Evolutionary conservation across 1,140 invertebrate species (phyloP).

Genomic region (Zeugodacus cucurbitae): DNA sequence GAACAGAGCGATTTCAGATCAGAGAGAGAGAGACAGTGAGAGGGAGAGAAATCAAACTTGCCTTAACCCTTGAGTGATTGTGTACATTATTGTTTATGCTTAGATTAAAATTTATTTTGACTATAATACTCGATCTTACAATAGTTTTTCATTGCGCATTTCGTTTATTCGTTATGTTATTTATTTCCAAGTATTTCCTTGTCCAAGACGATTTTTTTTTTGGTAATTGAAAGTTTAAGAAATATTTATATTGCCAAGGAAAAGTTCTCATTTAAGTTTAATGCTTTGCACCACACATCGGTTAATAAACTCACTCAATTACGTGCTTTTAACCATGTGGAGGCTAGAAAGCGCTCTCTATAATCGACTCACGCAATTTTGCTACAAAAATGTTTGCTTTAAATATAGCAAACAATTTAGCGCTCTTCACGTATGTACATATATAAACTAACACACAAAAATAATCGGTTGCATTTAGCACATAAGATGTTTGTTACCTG

Average conservation of each 20-base stretch:
- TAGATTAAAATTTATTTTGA: no score
- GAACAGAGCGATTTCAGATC: no score
- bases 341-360: not conserved
- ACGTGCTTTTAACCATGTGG: not conserved
- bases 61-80: not conserved
- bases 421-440: not conserved
- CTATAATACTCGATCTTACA: no score
- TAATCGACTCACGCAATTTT: not conserved
- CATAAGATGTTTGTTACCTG: no score
- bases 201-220: no score
- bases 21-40: not conserved
- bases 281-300: not conserved
- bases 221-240: no score
- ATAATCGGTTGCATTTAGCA: not conserved
- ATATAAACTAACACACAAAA: not conserved
- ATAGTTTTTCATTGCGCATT: no score
- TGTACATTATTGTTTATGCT: no score
- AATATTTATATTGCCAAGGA: no score
- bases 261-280: no score
- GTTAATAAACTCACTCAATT: not conserved
- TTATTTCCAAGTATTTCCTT: no score
- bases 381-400: not conserved
- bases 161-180: no score
- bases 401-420: conserved; percentile 14
- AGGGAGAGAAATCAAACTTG: not conserved